Evolutionary conservation across 2,888 invertebrate species (phyloP).

Genomic region (Philhelius pedissequus): DNA sequence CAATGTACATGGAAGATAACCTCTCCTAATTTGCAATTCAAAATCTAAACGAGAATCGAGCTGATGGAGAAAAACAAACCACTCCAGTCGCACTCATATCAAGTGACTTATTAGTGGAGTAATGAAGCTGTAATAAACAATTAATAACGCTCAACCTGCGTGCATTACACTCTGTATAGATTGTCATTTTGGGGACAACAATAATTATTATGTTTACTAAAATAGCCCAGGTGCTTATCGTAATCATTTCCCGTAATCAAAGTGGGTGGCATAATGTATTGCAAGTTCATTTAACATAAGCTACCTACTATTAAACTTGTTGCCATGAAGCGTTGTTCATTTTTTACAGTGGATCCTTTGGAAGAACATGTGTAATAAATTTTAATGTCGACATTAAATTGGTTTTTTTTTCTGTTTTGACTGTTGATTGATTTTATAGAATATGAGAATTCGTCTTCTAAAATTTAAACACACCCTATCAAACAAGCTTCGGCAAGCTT

Average conservation of each 20-base stretch:
- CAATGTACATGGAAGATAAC: neutral
- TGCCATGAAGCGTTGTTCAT: constrained; percentile 4
- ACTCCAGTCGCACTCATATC: constrained; percentile 44
- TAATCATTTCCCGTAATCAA: constrained; percentile 41
- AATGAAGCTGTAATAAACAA: constrained; percentile 63
- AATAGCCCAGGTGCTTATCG: constrained; percentile 61
- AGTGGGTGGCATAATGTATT: constrained; percentile 10
- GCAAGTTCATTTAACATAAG: neutral
- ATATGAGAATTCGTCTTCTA: no score
- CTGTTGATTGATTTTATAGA: no score
- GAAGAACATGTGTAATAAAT: no score
- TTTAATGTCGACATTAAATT: no score
- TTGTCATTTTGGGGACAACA: constrained; percentile 46
- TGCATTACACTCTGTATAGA: constrained; percentile 39
- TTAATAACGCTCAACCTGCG: constrained; percentile 56
- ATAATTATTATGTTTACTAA: constrained; percentile 53
- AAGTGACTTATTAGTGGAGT: constrained; percentile 51
- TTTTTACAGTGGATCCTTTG: neutral
- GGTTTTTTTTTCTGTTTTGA: no score
- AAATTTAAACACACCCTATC: no score
- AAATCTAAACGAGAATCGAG: constrained; percentile 10
- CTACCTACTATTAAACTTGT: constrained; percentile 16
- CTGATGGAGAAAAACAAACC: constrained; percentile 48
- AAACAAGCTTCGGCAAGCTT: no score
- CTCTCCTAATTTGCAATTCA: constrained; percentile 39